Evolutionary conservation across 2,113 vertebrate genomes (phyloP).

Genomic region (Chaenocephalus aceratus): DNA sequence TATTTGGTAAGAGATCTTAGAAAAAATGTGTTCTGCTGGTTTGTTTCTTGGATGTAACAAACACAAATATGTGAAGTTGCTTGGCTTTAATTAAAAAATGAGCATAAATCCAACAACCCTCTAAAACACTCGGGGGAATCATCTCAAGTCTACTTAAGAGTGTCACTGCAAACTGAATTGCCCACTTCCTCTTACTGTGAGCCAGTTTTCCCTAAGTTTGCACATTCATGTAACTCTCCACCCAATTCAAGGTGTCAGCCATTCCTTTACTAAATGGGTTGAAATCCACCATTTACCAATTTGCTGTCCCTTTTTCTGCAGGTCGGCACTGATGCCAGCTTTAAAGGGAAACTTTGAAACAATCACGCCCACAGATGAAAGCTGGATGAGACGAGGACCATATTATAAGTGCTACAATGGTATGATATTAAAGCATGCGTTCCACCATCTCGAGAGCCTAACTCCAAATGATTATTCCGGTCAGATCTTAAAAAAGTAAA

Average conservation of each 20-base stretch:
- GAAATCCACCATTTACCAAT: slow-evolving; percentile 17
- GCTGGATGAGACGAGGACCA: background rate
- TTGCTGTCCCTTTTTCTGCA: background rate
- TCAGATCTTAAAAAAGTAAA: slow-evolving; percentile 59
- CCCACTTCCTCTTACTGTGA: slow-evolving; percentile 15
- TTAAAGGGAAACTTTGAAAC: background rate
- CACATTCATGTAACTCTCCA: slow-evolving; percentile 11
- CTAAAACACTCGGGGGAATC: slow-evolving; percentile 4
- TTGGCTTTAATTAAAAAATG: slow-evolving; percentile 24
- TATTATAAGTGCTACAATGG: background rate
- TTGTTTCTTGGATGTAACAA: slow-evolving; percentile 15
- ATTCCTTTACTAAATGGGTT: background rate
- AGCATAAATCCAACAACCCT: slow-evolving; percentile 13
- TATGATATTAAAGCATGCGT: slow-evolving; percentile 4
- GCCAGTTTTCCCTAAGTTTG: slow-evolving; percentile 9
- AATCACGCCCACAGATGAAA: background rate
- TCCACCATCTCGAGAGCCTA: slow-evolving; percentile 25
- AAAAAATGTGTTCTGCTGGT: background rate
- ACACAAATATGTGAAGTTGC: background rate
- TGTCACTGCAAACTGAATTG: slow-evolving; percentile 27
- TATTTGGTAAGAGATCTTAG: background rate
- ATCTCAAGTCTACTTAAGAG: background rate
- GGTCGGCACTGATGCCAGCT: background rate
- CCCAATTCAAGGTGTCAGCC: slow-evolving; percentile 11
- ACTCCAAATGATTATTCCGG: slow-evolving; percentile 56